Base-by-base conservation (phyloP, 2,797 vertebrate genomes). In the Thunnus albacares region DNA sequence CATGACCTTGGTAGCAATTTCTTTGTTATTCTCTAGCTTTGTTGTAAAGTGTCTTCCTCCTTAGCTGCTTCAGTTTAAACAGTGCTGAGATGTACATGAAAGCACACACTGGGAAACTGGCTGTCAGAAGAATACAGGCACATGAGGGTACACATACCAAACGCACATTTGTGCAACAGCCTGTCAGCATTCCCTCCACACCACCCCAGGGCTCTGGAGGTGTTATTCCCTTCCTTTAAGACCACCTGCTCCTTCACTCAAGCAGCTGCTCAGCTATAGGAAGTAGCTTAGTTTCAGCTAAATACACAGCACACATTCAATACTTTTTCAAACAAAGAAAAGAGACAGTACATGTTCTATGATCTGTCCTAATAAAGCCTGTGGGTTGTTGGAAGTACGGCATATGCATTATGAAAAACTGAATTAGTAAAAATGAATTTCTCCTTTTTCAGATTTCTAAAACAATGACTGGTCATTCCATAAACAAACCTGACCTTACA, bases 211-310 rank as follows among this genome's bases (percentile, higher is more conserved):
- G 58, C 69, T 69, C 55, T 83, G 58, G 61, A 83, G 72, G 78
- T 77, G 81, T 81, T 74, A 90, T 79, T 71, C 75, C 62, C 75
- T 60, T 79, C 77, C 57, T 79, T 79, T 65, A 77, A 80, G 82
- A 84, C 86, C 89, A 89, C 87, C 87, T 90, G 89, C 85, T 90
- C 80, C 81, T 69, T 83, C 74, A 70, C 75, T 87, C 63, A 43
- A 58, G 76, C 80, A 66, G 73, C 69, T 69, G 83, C 56, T 62
- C 41, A 7, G 52, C 67, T 69, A 28, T n/a, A 59, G 35, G n/a
- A 74, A 58, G 56, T 11, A n/a, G 52, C 28, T n/a, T n/a, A 52
- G 61, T 14, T 35, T 24, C 56, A 61, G 55, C 43, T 52, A 30
- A 56, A 63, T 18, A 8, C 6, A 24, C 63, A 18, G 4, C 33